Evolutionary conservation across 2,888 invertebrate genomes (phyloP).

Genomic region (Hydraecia micacea): DNA sequence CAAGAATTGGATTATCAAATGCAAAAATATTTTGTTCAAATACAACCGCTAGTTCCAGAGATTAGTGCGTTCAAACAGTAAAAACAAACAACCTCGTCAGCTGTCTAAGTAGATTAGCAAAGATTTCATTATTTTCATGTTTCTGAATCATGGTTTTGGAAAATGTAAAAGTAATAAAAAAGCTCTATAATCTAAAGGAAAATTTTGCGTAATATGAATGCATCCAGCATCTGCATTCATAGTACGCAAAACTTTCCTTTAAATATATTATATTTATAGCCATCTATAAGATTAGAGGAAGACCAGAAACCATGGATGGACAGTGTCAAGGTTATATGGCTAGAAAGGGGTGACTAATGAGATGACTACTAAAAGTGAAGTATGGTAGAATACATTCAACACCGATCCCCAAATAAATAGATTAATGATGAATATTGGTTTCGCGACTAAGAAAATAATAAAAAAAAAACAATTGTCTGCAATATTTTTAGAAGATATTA

Average conservation of each 20-base stretch:
- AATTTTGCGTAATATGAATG: neutral
- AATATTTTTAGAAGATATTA: constrained; percentile 6
- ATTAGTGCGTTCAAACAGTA: no score
- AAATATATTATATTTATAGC: no score
- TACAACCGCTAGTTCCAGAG: no score
- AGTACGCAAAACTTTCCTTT: no score
- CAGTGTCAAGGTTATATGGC: neutral
- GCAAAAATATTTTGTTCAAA: no score
- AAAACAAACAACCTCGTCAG: no score
- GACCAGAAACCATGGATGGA: neutral
- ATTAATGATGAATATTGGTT: neutral
- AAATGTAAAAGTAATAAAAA: neutral
- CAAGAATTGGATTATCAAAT: no score
- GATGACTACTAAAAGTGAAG: neutral
- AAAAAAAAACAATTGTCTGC: neutral
- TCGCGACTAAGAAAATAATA: neutral
- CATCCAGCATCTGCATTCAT: no score
- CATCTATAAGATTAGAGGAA: neutral
- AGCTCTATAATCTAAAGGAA: neutral
- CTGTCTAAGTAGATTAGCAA: no score
- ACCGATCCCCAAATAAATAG: neutral
- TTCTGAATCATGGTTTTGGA: neutral
- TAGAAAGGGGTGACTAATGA: neutral
- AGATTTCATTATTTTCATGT: no score
- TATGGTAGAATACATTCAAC: neutral